phyloP scores from a whole-genome alignment of 2,797 vertebrate genomes.

The Psittacula derbiana region DNA sequence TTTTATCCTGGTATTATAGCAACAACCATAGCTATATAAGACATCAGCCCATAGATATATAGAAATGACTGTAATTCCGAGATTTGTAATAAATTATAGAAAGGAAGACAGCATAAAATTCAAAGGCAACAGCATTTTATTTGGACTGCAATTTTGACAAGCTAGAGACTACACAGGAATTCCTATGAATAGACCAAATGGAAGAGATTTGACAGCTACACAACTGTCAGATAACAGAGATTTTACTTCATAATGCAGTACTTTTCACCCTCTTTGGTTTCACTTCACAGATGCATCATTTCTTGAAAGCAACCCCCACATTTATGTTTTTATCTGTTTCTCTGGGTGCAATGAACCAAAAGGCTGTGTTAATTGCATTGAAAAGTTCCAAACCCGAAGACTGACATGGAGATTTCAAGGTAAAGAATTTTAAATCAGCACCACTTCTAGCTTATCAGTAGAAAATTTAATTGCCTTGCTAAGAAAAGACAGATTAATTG shows the following conservation, averaged over 20 bases:
- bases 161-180: background rate
- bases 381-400: background rate
- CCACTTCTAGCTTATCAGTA: background rate
- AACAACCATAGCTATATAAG: background rate
- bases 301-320: background rate
- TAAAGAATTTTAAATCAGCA: background rate
- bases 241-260: background rate
- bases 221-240: background rate
- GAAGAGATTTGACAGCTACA: background rate
- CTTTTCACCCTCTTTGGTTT: background rate
- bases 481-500: background rate
- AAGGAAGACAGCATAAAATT: background rate
- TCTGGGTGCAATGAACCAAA: background rate
- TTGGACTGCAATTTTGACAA: background rate
- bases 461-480: constrained; percentile 12
- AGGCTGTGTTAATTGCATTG: background rate
- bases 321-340: background rate
- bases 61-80: background rate
- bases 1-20: background rate
- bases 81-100: background rate
- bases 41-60: background rate
- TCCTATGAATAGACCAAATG: background rate
- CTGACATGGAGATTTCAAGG: background rate
- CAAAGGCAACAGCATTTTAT: background rate
- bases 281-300: background rate